phyloP scores from a whole-genome alignment of 2,888 invertebrate species.

The Drosophila pseudotalamancana region DNA sequence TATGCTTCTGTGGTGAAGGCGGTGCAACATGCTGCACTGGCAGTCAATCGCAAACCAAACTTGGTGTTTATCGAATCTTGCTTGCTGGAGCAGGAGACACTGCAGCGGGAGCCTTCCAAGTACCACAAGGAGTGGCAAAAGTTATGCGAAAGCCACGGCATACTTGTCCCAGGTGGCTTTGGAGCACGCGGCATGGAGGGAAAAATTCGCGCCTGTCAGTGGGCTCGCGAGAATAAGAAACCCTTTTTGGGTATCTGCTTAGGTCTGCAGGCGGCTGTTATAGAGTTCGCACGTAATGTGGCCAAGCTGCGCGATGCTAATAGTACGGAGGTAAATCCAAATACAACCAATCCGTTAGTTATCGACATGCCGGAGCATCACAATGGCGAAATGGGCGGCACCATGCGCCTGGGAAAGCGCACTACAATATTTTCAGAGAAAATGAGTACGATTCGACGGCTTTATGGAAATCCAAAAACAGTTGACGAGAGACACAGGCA shows the following conservation, averaged over 20 bases:
- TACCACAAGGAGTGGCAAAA: slow-evolving; percentile 98
- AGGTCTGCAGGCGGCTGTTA: slow-evolving; percentile 98
- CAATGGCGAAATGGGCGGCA: slow-evolving; percentile 96
- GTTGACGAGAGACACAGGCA: slow-evolving; percentile 98
- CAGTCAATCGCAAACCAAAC: slow-evolving; percentile 92
- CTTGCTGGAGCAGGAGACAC: slow-evolving; percentile 91
- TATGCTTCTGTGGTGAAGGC: slow-evolving; percentile 99
- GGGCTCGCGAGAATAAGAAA: slow-evolving; percentile 95
- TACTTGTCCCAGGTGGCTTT: slow-evolving; percentile 99
- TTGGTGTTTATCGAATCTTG: slow-evolving; percentile 96
- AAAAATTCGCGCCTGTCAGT: slow-evolving; percentile 96
- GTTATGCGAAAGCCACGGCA: slow-evolving; percentile 94
- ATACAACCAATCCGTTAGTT: slow-evolving; percentile 91
- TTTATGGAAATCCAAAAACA: slow-evolving; percentile 90
- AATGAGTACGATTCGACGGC: slow-evolving; percentile 87
- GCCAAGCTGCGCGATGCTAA: slow-evolving; percentile 91
- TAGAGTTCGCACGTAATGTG: slow-evolving; percentile 96
- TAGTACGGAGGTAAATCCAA: slow-evolving; percentile 92
- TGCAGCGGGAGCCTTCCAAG: slow-evolving; percentile 90
- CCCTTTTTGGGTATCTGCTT: slow-evolving; percentile 98
- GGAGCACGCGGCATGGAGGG: slow-evolving; percentile 98
- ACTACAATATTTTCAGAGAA: slow-evolving; percentile 90
- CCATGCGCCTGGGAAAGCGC: slow-evolving; percentile 98
- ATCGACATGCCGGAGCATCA: slow-evolving; percentile 99
- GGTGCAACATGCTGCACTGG: slow-evolving; percentile 95